A percentile compares a stretch with the other conserved stretches of the same genome.
These are phyloP conservation scores for Heteractis magnifica DNA, from an alignment of 92 coral and sea anemone genomes.

Conservation along the genomic window DNA sequence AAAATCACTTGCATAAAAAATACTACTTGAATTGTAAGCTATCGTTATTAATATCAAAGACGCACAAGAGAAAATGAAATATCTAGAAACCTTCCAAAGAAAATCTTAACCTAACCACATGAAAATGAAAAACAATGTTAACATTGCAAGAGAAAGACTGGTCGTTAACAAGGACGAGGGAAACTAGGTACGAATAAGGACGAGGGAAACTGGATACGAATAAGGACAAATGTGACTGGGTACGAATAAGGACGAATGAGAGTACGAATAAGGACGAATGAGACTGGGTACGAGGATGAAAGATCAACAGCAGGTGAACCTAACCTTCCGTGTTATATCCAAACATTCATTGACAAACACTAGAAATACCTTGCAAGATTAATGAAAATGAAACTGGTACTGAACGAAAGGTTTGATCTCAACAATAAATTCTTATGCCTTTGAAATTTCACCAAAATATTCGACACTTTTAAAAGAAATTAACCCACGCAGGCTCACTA, in stretches of 20 bases:
- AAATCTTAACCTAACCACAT: too few relatives aligned
- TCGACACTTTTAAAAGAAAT: background rate
- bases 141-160: too few relatives aligned
- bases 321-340: conserved; percentile 1
- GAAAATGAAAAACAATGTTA: too few relatives aligned
- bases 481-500: background rate
- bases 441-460: background rate
- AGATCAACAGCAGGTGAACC: conserved; percentile 12
- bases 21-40: too few relatives aligned
- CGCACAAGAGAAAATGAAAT: too few relatives aligned
- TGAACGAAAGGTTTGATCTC: background rate
- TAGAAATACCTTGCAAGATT: background rate
- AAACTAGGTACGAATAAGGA: background rate
- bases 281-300: conserved; percentile 3
- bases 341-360: background rate
- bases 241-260: too few relatives aligned
- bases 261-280: background rate
- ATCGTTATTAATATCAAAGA: too few relatives aligned
- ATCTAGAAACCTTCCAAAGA: too few relatives aligned
- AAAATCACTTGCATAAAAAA: too few relatives aligned
- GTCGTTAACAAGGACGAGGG: background rate
- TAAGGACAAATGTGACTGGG: background rate
- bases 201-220: background rate
- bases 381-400: background rate
- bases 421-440: background rate